phyloP scores from a whole-genome alignment of 2,113 vertebrate genomes.

The Macroglossus sobrinus region DNA sequence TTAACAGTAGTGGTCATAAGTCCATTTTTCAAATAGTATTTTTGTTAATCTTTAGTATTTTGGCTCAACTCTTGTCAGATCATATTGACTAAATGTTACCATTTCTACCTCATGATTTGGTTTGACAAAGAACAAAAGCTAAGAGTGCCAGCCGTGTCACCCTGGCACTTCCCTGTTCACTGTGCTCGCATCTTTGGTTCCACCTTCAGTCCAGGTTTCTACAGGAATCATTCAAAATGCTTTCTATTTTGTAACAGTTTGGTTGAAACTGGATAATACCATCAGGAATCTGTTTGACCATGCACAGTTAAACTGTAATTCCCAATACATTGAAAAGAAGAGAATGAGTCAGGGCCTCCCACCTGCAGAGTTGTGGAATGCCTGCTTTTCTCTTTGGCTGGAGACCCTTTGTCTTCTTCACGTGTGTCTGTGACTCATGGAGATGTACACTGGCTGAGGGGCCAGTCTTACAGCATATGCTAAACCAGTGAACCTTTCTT shows the following conservation, averaged over 20 bases:
- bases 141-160: background rate
- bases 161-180: background rate
- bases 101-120: background rate
- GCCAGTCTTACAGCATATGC: background rate
- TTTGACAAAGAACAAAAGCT: background rate
- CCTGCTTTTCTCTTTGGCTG: background rate
- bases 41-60: background rate
- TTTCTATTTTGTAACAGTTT: background rate
- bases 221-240: background rate
- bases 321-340: background rate
- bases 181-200: fast-evolving
- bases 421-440: background rate
- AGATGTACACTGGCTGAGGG: background rate
- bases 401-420: background rate
- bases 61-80: background rate
- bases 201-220: background rate
- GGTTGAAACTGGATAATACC: background rate
- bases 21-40: background rate
- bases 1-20: background rate
- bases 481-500: background rate
- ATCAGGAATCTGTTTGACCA: background rate
- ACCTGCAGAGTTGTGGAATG: background rate
- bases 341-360: background rate
- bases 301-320: background rate
- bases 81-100: background rate